Conservation (phyloP, 2,113 vertebrate genomes). For the Cochlearius cochlearius region DNA sequence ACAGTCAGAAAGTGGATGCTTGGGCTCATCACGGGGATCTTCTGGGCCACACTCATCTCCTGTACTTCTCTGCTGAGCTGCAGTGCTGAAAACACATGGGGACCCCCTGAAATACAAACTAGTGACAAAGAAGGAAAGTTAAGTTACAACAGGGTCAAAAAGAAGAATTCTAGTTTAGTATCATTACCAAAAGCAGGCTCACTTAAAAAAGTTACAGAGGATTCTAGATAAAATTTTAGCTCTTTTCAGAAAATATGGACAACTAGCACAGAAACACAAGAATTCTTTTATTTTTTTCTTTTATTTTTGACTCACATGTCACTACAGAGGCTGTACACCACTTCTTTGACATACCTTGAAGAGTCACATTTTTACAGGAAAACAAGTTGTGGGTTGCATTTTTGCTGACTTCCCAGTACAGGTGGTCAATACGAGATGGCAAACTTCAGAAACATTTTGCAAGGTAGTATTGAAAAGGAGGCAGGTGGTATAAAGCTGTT, state of each 20-base stretch:
- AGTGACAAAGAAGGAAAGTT: background rate
- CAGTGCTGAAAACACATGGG: conserved; percentile 73
- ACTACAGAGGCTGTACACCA: background rate
- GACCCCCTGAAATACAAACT: conserved; percentile 60
- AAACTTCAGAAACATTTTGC: background rate
- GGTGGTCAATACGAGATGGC: background rate
- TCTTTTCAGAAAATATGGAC: background rate
- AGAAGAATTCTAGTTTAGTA: background rate
- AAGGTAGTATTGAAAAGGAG: background rate
- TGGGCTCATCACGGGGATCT: conserved; percentile 65
- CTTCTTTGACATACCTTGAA: background rate
- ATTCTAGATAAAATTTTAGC: background rate
- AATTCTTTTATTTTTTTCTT: background rate
- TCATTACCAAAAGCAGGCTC: background rate
- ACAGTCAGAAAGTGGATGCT: conserved; percentile 67
- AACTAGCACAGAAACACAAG: background rate
- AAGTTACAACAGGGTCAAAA: background rate
- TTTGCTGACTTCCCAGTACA: background rate
- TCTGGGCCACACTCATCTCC: conserved; percentile 77
- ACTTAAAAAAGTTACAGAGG: background rate
- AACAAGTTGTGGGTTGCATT: background rate
- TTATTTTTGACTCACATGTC: background rate
- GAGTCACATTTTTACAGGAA: background rate
- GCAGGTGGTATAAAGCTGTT: background rate
- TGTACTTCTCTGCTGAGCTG: conserved; percentile 79